A percentile compares a stretch with the other conserved stretches of the same genome.
phyloP scores from a whole-genome alignment of 2,113 vertebrate species.

The Ammospiza caudacuta region DNA sequence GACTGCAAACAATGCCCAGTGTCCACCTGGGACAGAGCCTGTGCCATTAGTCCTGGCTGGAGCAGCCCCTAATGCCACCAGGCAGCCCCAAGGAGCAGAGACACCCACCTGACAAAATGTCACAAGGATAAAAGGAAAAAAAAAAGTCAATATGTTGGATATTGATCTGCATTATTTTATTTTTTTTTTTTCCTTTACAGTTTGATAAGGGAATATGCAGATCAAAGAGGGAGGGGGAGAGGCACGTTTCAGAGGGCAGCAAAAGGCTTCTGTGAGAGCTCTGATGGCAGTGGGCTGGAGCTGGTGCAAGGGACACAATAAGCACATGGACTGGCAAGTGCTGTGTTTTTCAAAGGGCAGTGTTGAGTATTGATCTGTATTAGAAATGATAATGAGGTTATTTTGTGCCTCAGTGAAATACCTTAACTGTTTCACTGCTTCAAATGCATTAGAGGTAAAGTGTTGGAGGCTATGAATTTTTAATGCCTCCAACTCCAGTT shows the following conservation, averaged over 20 bases:
- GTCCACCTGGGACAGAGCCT: conserved; percentile 51
- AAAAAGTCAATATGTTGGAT: conserved; percentile 36
- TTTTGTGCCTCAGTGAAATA: conserved; percentile 60
- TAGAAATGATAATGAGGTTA: conserved; percentile 81
- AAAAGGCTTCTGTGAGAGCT: conserved; percentile 33
- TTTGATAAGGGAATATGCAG: conserved; percentile 10
- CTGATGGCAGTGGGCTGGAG: conserved; percentile 51
- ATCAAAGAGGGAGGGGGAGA: background rate
- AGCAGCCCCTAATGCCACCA: conserved; percentile 64
- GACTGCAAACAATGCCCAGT: conserved; percentile 60
- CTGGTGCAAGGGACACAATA: conserved; percentile 42
- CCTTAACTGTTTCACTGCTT: conserved; percentile 67
- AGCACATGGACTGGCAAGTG: background rate
- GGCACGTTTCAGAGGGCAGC: background rate
- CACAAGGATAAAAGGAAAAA: background rate
- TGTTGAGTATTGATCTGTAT: conserved; percentile 73
- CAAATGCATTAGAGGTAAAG: conserved; percentile 37
- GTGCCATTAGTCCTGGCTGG: conserved; percentile 67
- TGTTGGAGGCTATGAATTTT: conserved; percentile 28
- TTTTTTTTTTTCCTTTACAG: background rate
- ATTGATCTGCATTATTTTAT: conserved; percentile 51
- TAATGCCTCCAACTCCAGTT: conserved; percentile 16
- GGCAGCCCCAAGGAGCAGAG: conserved; percentile 55
- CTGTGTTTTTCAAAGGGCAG: conserved; percentile 65
- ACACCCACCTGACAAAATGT: conserved; percentile 62